Evolutionary conservation across 2,888 invertebrate genomes (phyloP).

Genomic region (Gymnosoma rotundatum): DNA sequence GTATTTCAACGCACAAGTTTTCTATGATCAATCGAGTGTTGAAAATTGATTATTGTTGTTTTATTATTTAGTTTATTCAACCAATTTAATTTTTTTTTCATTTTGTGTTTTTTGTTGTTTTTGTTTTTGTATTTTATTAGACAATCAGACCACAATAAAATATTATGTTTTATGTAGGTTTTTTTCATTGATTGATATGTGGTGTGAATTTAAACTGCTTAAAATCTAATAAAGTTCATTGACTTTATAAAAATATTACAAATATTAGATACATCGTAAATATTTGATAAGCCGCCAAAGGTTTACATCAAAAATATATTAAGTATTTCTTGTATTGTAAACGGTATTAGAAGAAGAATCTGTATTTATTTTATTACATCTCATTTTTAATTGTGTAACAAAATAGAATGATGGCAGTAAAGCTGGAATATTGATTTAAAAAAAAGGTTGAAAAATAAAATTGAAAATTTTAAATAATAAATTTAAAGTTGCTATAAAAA

Average conservation of each 20-base stretch:
- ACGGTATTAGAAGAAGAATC: too few relatives aligned
- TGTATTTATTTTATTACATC: too few relatives aligned
- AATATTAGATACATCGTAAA: not conserved
- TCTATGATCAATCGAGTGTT: not conserved
- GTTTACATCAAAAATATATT: too few relatives aligned
- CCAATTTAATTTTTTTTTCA: not conserved
- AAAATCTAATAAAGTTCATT: conserved; percentile 43
- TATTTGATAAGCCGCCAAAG: not conserved
- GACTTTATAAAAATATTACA: conserved; percentile 22
- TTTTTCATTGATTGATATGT: conserved; percentile 34
- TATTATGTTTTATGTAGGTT: not conserved
- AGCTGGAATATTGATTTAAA: too few relatives aligned
- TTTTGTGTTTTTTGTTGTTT: not conserved
- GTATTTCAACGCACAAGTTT: conserved; percentile 8
- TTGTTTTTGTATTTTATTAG: not conserved
- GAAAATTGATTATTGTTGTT: conserved; percentile 12
- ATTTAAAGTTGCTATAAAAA: too few relatives aligned
- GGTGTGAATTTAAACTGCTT: conserved; percentile 29
- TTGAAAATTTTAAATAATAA: too few relatives aligned
- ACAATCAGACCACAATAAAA: not conserved
- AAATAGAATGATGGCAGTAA: too few relatives aligned
- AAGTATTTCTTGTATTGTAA: too few relatives aligned
- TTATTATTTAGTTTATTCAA: not conserved
- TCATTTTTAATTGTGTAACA: too few relatives aligned
- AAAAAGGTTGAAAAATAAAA: too few relatives aligned